These are phyloP conservation scores for Cynopterus sphinx DNA, from an alignment of 2,797 vertebrate genomes.

Conservation along the genomic window DNA sequence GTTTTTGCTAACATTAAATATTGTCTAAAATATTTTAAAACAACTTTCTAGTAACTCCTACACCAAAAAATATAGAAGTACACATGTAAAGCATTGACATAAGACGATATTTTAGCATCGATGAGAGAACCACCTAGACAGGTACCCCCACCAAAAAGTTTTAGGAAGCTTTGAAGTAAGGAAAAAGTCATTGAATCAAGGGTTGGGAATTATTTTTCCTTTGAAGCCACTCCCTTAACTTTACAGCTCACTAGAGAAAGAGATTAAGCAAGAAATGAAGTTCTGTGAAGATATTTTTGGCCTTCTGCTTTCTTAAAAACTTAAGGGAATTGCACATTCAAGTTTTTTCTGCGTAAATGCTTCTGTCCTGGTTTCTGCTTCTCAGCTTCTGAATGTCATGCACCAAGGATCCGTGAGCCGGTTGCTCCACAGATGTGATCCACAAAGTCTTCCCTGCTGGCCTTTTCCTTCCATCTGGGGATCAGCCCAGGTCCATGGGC, in stretches of 20 bases:
- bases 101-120: neutral
- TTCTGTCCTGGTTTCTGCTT: slow-evolving; percentile 25
- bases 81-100: neutral
- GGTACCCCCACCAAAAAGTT: neutral
- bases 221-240: neutral
- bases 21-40: neutral
- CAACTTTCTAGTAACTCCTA: neutral
- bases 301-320: slow-evolving; percentile 1
- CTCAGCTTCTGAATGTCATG: neutral
- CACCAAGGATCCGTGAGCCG: neutral
- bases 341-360: slow-evolving; percentile 12
- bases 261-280: neutral
- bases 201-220: neutral
- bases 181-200: neutral
- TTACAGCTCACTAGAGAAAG: neutral
- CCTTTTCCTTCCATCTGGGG: neutral
- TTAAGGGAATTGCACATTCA: neutral
- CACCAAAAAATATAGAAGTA: neutral
- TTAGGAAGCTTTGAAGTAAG: neutral
- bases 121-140: neutral
- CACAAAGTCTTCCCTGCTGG: neutral
- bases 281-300: neutral
- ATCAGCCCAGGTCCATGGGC: neutral
- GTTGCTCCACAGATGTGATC: neutral
- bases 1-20: neutral